These are phyloP conservation scores for Lacanobia oleracea DNA, from an alignment of 2,888 invertebrate genomes.

Conservation along the genomic window DNA sequence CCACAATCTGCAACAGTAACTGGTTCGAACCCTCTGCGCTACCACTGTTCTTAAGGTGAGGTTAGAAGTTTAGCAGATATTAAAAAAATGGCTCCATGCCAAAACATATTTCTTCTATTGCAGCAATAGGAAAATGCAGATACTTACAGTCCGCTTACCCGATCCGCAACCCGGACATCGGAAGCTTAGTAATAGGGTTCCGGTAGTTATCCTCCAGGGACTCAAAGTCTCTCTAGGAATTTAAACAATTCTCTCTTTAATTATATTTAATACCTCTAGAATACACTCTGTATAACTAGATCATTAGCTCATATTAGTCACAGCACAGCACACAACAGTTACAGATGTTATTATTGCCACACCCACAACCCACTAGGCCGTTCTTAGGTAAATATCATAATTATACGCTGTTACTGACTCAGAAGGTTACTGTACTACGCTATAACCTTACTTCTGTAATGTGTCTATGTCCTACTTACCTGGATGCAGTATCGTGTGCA, in stretches of 20 bases:
- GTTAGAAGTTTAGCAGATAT: too few relatives aligned
- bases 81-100: too few relatives aligned
- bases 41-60: too few relatives aligned
- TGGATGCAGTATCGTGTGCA: slow-evolving; percentile 7
- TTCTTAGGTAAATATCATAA: slow-evolving; percentile 59
- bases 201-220: too few relatives aligned
- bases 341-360: slow-evolving; percentile 55
- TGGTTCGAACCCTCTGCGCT: too few relatives aligned
- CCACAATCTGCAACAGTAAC: too few relatives aligned
- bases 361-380: slow-evolving; percentile 30
- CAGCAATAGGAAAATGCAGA: too few relatives aligned
- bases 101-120: too few relatives aligned
- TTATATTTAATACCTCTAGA: background rate
- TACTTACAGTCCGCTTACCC: too few relatives aligned
- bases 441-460: slow-evolving; percentile 37
- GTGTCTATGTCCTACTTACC: slow-evolving; percentile 9
- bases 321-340: slow-evolving; percentile 36
- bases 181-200: too few relatives aligned
- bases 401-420: slow-evolving; percentile 56
- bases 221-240: background rate
- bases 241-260: background rate
- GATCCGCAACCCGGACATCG: too few relatives aligned
- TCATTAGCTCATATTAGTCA: slow-evolving; percentile 52
- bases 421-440: slow-evolving; percentile 45
- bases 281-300: slow-evolving; percentile 32